These are phyloP conservation scores for Lamprotornis superbus DNA, from an alignment of 2,113 vertebrate genomes.

Conservation along the genomic window DNA sequence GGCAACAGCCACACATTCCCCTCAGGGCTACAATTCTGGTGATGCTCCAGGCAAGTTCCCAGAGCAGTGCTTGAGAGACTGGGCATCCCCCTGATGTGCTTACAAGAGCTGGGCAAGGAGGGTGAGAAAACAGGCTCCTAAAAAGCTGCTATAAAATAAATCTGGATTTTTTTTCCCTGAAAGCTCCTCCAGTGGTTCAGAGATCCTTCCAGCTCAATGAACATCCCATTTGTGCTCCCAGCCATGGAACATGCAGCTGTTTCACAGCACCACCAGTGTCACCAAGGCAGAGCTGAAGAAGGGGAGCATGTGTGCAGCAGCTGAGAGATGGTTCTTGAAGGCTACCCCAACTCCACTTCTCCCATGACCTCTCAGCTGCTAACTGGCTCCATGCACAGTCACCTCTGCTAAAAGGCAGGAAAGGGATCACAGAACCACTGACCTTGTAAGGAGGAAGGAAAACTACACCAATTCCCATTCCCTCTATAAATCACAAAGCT, in stretches of 20 bases:
- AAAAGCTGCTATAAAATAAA: not conserved
- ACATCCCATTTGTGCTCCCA: not conserved
- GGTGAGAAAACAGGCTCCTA: not conserved
- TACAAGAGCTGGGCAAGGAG: not conserved
- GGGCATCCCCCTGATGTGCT: not conserved
- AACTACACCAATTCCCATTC: not conserved
- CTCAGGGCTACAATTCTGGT: fast-evolving
- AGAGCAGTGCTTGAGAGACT: not conserved
- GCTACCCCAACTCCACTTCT: not conserved
- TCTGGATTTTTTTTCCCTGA: not conserved
- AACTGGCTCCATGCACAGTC: not conserved
- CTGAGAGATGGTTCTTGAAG: not conserved
- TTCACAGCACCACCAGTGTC: not conserved
- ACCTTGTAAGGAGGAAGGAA: fast-evolving
- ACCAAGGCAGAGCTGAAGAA: not conserved
- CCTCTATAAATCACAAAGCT: not conserved
- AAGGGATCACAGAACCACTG: not conserved
- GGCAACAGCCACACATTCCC: not conserved
- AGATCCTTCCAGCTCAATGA: not conserved
- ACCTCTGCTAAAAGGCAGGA: not conserved
- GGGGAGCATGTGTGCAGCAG: not conserved
- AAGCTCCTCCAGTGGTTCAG: not conserved
- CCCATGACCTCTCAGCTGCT: not conserved
- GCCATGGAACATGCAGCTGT: not conserved
- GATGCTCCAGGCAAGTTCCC: not conserved